Base-by-base conservation (phyloP, 2,797 vertebrate genomes). In the Mus spretus region DNA sequence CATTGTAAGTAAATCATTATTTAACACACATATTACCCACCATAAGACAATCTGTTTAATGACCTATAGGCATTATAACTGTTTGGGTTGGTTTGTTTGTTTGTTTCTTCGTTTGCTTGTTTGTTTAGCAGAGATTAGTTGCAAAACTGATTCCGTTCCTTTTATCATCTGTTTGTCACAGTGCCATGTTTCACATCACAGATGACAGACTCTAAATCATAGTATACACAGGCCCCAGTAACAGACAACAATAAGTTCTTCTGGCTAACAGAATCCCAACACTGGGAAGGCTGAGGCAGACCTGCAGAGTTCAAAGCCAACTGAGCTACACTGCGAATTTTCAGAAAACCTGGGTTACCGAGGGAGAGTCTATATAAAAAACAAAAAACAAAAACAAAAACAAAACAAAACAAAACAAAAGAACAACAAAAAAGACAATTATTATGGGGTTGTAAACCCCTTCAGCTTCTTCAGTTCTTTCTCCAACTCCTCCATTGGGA, bases 91-190 rank as follows among this genome's bases (percentile, higher is more conserved):
- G 6, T 6, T 26, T 22, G 34, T n/a, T 44, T 63, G 17, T 10
- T 72, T n/a, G 14, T 9, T n/a, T 72, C 6, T 19, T 74, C 11
- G 28, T 15, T 50, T 65, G 31, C 11, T 37, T n/a, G 8, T 40
- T 74, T 34, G 47, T 28, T 53, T 47, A n/a, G 7, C n/a, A 74
- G 34, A 12, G n/a, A 40, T 11, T 12, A 40, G 22, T 26, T 57
- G 1, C 13, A 55, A 55, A 72, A 37, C 24, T 15, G 6, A 1
- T 17, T 70, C 70, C 0, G 0, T n/a, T 72, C 47, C 13, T 37
- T 37, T 87, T 87, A 50, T 67, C 28, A 3, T 84, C 8, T 28
- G 12, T 17, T 53, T 44, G 10, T 3, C 57, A 28, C 11, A 34
- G 28, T 9, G 63, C 26, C 40, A 65, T 20, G 22, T 31, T 34